phyloP scores from a whole-genome alignment of 2,888 invertebrate species.

The Xestia c-nigrum region DNA sequence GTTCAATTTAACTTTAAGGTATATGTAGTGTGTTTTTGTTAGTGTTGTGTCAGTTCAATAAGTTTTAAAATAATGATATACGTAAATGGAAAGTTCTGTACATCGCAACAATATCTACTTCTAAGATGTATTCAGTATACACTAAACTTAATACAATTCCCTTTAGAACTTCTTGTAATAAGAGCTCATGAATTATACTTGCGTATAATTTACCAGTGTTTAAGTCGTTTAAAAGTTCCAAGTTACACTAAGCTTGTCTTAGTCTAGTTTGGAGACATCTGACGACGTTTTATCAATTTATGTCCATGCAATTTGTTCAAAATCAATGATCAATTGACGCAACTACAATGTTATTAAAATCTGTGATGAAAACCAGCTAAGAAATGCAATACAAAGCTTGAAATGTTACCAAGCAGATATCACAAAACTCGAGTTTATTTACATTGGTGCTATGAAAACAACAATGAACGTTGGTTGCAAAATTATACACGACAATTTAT shows the following conservation, averaged over 20 bases:
- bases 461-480: conserved; percentile 47
- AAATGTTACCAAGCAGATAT: conserved; percentile 42
- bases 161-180: conserved; percentile 19
- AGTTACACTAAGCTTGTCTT: conserved; percentile 77
- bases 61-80: conserved; percentile 44
- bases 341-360: conserved; percentile 59
- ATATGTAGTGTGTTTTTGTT: conserved; percentile 60
- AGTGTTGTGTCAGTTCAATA: conserved; percentile 62
- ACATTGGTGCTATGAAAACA: conserved; percentile 66
- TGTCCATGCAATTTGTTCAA: conserved; percentile 33
- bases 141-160: conserved; percentile 1
- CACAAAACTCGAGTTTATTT: conserved; percentile 56
- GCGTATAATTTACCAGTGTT: conserved; percentile 51
- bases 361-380: conserved; percentile 63
- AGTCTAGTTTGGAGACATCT: conserved; percentile 73
- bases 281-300: conserved; percentile 53
- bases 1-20: conserved; percentile 59
- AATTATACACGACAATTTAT: conserved; percentile 50
- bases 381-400: conserved; percentile 50
- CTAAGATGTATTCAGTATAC: conserved; percentile 32
- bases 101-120: conserved; percentile 14
- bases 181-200: conserved; percentile 50
- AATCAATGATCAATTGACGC: conserved; percentile 43
- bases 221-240: conserved; percentile 66
- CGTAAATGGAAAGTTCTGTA: conserved; percentile 20